These are phyloP conservation scores for Halocynthia roretzi DNA, from an alignment of 23 tunicate genomes.

Conservation along the genomic window DNA sequence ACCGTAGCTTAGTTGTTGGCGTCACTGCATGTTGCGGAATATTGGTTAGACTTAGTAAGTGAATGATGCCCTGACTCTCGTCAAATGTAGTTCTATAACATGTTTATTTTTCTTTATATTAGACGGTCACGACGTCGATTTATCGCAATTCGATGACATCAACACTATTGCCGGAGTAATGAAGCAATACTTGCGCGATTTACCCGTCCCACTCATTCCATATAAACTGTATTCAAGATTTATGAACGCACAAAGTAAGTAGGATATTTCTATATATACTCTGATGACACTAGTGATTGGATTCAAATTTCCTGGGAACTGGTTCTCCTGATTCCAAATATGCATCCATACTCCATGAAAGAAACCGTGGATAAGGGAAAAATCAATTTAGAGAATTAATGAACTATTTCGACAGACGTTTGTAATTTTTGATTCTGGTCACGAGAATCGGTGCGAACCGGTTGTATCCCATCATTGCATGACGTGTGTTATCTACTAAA, in stretches of 20 bases:
- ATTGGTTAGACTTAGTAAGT: too few species aligned
- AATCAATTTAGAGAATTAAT: too few species aligned
- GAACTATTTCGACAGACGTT: too few species aligned
- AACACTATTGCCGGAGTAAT: constrained; percentile 74
- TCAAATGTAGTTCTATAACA: too few species aligned
- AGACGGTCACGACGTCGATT: constrained; percentile 55
- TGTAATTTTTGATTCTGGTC: too few species aligned
- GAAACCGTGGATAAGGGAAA: too few species aligned
- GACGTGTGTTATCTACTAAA: not conserved
- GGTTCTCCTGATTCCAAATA: not conserved
- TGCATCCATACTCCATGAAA: too few species aligned
- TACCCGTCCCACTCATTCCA: constrained; percentile 77
- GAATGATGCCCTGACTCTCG: too few species aligned
- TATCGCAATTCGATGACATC: constrained; percentile 47
- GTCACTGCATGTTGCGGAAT: too few species aligned
- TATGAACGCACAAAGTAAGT: constrained; percentile 90
- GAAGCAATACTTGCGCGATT: constrained; percentile 76
- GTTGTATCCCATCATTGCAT: too few species aligned
- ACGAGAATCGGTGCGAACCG: too few species aligned
- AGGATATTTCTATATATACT: not conserved
- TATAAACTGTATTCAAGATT: constrained; percentile 71
- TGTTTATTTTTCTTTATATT: not conserved
- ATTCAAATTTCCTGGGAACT: not conserved
- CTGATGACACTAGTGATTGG: not conserved
- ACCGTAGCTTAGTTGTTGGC: too few species aligned